Evolutionary conservation across 2,113 vertebrate species (phyloP), one percentile per base, ranked within the genome.

Genomic region (Xyrauchen texanus): DNA sequence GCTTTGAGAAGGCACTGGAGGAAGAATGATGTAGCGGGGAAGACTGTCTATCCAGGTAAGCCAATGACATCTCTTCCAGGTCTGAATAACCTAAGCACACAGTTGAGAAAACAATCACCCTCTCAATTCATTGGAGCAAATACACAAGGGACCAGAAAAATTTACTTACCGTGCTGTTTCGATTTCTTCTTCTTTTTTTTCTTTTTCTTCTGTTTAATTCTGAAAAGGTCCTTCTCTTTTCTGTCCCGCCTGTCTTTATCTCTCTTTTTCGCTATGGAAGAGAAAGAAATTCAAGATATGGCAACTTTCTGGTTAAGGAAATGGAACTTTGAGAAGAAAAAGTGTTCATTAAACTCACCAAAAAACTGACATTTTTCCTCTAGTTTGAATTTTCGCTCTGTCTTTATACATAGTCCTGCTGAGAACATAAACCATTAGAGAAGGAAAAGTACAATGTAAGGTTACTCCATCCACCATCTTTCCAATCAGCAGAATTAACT

Each of bases 171-270:
- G 70, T 93, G 87, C 69, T 93, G 93, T 65, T 94, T 96, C 2
- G 93, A 94, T 94, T 95, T 96, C 92, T 95, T 96, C 89, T 95
- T 96, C 88, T 96, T 96, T 69, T 95, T 96, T 73, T 96, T 96
- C 87, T 96, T 96, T 88, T 95, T 96, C 85, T 96, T 96, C 86
- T 94, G 94, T 87, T 95, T 96, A 10, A 93, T 87, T 86, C 94
- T 95, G 68, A 90, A 91, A 77, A 93, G 92, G 80, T 95, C 95
- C 84, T 94, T 95, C 55, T 95, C 95, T 77, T 92, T 94, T 57
- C 92, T 94, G 64, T 95, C 95, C 78, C 93, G 95, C 68, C 86
- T 91, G 13, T 96, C 95, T 65, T 93, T 95, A 74, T 96, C 95
- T 79, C 93, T 95, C 80, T 95, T 94, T 85, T 93, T 96, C 81